phyloP scores from a whole-genome alignment of 2,113 vertebrate genomes.

The Rynchops niger region DNA sequence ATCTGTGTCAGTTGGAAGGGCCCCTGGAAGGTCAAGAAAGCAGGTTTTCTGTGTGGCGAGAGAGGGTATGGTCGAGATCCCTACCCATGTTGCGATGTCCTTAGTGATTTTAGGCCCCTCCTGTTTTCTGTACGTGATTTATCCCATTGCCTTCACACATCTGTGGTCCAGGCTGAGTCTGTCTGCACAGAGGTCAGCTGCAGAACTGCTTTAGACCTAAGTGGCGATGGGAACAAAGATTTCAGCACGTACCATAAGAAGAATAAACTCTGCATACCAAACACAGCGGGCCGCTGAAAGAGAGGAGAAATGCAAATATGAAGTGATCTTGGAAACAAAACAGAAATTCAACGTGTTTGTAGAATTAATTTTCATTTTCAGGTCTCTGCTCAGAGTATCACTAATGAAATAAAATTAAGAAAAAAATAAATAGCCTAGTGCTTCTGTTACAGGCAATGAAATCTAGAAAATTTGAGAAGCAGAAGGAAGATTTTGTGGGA shows the following conservation, averaged over 20 bases:
- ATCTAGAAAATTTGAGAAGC: not conserved
- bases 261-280: not conserved
- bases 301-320: not conserved
- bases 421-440: not conserved
- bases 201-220: not conserved
- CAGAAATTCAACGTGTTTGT: not conserved
- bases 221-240: not conserved
- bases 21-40: not conserved
- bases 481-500: not conserved
- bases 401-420: not conserved
- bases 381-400: not conserved
- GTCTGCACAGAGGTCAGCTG: not conserved
- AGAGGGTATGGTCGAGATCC: not conserved
- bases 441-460: not conserved
- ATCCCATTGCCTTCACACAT: not conserved
- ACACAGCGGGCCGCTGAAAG: not conserved
- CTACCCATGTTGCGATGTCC: accelerated
- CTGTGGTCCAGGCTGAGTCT: not conserved
- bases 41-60: not conserved
- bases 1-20: not conserved
- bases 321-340: not conserved
- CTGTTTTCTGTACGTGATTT: not conserved
- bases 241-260: not conserved
- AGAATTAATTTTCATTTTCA: not conserved
- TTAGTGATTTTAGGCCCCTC: not conserved